Evolutionary conservation across 2,797 vertebrate genomes (phyloP).

Genomic region (Poecile montanus): DNA sequence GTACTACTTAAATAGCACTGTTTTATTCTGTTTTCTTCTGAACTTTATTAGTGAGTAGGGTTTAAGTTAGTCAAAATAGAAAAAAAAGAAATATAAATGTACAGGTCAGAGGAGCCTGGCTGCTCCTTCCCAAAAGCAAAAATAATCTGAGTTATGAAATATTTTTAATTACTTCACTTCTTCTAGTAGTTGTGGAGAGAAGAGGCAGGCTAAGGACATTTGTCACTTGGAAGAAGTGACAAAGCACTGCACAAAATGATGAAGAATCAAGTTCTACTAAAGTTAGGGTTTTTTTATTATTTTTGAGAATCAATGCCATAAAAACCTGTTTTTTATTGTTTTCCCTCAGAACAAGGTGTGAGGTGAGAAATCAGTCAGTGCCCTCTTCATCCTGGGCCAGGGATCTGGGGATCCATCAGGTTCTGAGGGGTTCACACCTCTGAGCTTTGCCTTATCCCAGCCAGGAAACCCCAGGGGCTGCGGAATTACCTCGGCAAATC

Average conservation of each 20-base stretch:
- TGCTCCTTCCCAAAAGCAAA: not conserved
- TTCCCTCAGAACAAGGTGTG: too few species aligned
- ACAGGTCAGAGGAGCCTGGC: not conserved
- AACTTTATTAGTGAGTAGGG: not conserved
- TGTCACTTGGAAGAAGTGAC: not conserved
- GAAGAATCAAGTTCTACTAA: not conserved
- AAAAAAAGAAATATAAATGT: not conserved
- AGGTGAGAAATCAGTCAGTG: not conserved
- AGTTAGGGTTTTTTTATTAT: not conserved
- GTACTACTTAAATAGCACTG: too few species aligned
- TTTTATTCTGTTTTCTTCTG: too few species aligned
- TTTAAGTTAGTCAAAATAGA: not conserved
- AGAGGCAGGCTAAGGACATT: not conserved
- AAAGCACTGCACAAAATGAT: too few species aligned
- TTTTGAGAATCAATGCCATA: not conserved
- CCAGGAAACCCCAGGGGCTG: rapidly evolving
- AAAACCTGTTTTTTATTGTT: rapidly evolving
- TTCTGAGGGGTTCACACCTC: not conserved
- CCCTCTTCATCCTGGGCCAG: rapidly evolving
- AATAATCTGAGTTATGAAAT: not conserved
- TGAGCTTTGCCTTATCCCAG: not conserved
- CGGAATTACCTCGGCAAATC: rapidly evolving
- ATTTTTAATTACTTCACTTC: not conserved
- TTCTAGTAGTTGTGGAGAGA: not conserved
- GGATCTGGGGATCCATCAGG: not conserved